These are phyloP conservation scores for Harmothoe impar DNA, from an alignment of 2,888 invertebrate genomes.

Conservation along the genomic window DNA sequence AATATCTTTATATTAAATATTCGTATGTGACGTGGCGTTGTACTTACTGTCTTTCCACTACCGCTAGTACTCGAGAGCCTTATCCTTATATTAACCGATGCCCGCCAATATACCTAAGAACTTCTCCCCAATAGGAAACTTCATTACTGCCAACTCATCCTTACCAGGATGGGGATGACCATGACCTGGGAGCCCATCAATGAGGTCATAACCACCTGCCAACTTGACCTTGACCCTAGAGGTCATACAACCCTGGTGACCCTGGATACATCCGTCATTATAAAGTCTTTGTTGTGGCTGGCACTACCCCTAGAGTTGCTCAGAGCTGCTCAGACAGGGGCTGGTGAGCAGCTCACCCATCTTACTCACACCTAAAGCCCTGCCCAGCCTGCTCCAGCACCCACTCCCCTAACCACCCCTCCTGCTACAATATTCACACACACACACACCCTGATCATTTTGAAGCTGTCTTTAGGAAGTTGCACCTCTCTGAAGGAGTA, in stretches of 20 bases:
- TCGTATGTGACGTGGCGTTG: too few relatives aligned
- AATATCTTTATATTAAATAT: too few relatives aligned
- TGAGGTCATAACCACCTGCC: not conserved
- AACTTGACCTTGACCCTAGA: constrained; percentile 12
- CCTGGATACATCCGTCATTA: not conserved
- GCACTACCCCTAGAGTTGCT: not conserved
- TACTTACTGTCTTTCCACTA: too few relatives aligned
- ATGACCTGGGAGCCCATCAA: not conserved
- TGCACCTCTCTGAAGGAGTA: too few relatives aligned
- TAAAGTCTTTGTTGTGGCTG: not conserved
- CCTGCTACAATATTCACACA: too few relatives aligned
- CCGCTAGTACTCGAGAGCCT: too few relatives aligned
- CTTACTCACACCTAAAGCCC: constrained; percentile 2
- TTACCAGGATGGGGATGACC: not conserved
- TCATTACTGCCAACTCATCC: not conserved
- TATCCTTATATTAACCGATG: too few relatives aligned
- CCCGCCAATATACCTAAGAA: too few relatives aligned
- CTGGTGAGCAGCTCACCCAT: not conserved
- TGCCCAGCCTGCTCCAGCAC: not conserved
- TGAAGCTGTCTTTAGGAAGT: too few relatives aligned
- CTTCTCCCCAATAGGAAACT: not conserved
- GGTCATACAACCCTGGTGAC: not conserved
- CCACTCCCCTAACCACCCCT: not conserved
- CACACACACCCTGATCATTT: too few relatives aligned
- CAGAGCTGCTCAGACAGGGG: not conserved